These are phyloP conservation scores for Sandelia bainsii DNA, from an alignment of 2,797 vertebrate species.

Conservation along the genomic window DNA sequence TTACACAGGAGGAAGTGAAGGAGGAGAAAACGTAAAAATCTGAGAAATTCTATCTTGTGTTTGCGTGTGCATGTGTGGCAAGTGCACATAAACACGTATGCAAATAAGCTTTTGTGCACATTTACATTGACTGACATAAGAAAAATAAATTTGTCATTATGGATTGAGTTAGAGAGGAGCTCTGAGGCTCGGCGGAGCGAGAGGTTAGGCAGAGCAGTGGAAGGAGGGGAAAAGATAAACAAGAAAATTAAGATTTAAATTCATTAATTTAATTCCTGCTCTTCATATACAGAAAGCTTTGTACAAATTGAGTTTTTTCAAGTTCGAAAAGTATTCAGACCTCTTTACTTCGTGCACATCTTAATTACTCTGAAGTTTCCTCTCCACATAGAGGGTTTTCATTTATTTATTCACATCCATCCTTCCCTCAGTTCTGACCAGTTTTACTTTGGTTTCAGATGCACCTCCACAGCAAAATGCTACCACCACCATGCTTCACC, in stretches of 20 bases:
- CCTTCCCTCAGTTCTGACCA: too few species aligned
- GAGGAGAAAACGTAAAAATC: slow-evolving; percentile 48
- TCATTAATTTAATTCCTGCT: slow-evolving; percentile 57
- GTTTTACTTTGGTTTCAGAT: too few species aligned
- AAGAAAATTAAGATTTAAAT: slow-evolving; percentile 33
- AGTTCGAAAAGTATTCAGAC: background rate
- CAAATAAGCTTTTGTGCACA: slow-evolving; percentile 36
- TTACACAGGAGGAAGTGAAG: slow-evolving; percentile 58
- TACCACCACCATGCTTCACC: too few species aligned
- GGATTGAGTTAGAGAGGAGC: slow-evolving; percentile 31
- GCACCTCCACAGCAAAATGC: too few species aligned
- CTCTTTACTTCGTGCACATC: background rate
- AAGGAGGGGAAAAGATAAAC: slow-evolving; percentile 49
- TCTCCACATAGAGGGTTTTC: too few species aligned
- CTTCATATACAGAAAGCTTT: slow-evolving; percentile 54
- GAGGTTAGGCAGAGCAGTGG: slow-evolving; percentile 22
- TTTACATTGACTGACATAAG: slow-evolving; percentile 40
- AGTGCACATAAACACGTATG: background rate
- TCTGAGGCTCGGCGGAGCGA: slow-evolving; percentile 26
- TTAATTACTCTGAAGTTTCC: too few species aligned
- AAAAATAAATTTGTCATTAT: slow-evolving; percentile 46
- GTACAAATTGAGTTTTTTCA: slow-evolving; percentile 68
- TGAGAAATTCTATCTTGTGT: slow-evolving; percentile 32
- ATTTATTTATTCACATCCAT: too few species aligned
- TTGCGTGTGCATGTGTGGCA: slow-evolving; percentile 17